Evolutionary conservation across 2,113 vertebrate species (phyloP), one percentile per base, ranked within the genome.

Genomic region (Hemicordylus capensis): DNA sequence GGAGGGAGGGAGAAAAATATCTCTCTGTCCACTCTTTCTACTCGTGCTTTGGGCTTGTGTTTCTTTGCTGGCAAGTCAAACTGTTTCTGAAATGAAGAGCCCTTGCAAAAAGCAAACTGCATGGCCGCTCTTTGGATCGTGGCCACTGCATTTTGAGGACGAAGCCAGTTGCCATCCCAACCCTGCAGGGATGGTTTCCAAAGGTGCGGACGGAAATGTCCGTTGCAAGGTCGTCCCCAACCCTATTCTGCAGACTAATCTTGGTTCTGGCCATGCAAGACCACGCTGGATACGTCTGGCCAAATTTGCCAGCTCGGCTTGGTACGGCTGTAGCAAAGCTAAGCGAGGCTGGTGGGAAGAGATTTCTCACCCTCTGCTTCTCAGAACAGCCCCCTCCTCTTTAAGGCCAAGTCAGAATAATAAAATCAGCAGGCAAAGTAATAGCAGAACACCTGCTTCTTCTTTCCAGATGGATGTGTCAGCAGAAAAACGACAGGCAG

Each of bases 211-310:
- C 75, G 56, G 75, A 85, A 75, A 80, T 19, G 22, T 24, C n/a
- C n/a, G n/a, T 70, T 69, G 56, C 12, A 19, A 20, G 1, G 86
- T 64, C 90, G 89, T 83, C 86, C 89, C 87, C 91, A 76, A 69
- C 80, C 24, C 83, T 86, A 74, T 78, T 7, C 61, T 83, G 73
- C 59, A 0, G 83, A 86, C 87, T 85, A 61, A 37, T 54, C 15
- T 89, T 83, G 82, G 83, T 72, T 56, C 77, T 4, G 3, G 88
- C 89, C 89, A 85, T 14, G 17, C 81, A 83, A 72, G 83, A 74
- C 86, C 89, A 70, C 70, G 14, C 69, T 37, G 81, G 87, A 92
- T 88, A 84, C 24, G 83, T 93, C 91, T 81, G 89, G 92, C 88
- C 90, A 79, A 1, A 92, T 88, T 79, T 88, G 89, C 91, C 87